Evolutionary conservation across 2,888 invertebrate genomes (phyloP), one percentile per base, ranked within the genome.

Genomic region (Antheraea assamensis): DNA sequence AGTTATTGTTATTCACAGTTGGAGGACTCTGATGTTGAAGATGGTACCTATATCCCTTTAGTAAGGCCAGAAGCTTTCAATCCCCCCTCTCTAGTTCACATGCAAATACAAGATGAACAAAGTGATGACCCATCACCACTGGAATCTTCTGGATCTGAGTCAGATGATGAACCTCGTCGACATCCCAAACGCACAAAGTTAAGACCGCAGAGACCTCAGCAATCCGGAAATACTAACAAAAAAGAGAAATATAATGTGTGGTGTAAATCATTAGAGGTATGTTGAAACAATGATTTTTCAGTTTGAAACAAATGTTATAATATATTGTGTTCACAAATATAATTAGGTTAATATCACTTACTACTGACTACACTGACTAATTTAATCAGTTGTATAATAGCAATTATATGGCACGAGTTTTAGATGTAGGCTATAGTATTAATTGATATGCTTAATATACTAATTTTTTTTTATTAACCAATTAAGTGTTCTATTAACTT

Each of bases 161-260:
- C 96, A 27, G 96, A 96, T 78, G 95, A 96, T 1, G 96, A 96
- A 76, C 93, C 89, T 3, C 89, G 90, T 24, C 86, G 89, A 27
- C 90, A 90, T 27, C 87, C 91, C 0, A 96, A 96, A 81, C 95
- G 95, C 75, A 95, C 95, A 15, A 93, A 95, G 73, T 80, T 93
- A 74, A 88, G 91, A 7, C 93, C 88, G 64, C 84, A 87, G 71
- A 84, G 88, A 74, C 87, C 88, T 70, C 83, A 84, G 73, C 83
- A 85, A 72, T 87, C 81, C 74, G 72, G 85, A 21, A 92, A 92
- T 24, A 80, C 92, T 0, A 94, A 90, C 30, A 96, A 95, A 79
- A 95, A 95, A 77, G 96, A 96, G 74, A 97, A 97, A 88, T 98
- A 97, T 84, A 97, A 97, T 88, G 95, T 98, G 78, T 98, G 98